Conservation (phyloP, 2,797 vertebrate genomes). For the Falco cherrug region DNA sequence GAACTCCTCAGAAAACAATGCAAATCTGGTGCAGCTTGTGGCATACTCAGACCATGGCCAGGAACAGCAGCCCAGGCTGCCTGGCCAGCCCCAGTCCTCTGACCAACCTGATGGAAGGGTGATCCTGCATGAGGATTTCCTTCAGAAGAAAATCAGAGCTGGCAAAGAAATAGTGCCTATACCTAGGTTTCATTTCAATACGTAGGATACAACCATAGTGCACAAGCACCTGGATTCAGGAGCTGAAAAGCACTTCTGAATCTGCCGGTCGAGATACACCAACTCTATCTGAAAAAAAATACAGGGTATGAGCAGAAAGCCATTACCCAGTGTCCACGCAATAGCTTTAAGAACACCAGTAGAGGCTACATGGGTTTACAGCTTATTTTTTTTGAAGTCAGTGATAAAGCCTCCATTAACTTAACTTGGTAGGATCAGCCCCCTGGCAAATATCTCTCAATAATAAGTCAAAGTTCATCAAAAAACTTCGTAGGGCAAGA, state of each 20-base stretch:
- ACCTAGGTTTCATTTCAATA: background rate
- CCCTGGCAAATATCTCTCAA: background rate
- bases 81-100: background rate
- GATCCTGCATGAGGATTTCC: accelerated
- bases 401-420: background rate
- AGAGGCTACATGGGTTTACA: background rate
- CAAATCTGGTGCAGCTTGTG: background rate
- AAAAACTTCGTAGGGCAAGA: background rate
- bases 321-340: background rate
- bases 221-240: background rate
- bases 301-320: background rate
- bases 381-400: background rate
- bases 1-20: background rate
- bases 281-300: background rate
- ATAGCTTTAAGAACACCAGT: background rate
- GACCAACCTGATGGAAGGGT: background rate
- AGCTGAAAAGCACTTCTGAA: background rate
- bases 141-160: background rate
- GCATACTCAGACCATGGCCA: background rate
- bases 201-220: background rate
- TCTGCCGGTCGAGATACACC: background rate
- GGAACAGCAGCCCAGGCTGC: background rate
- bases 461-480: background rate
- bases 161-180: background rate
- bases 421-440: background rate